Evolutionary conservation across 2,888 invertebrate species (phyloP), one percentile per base, ranked within the genome.

Genomic region (Trissoscelio sp.): DNA sequence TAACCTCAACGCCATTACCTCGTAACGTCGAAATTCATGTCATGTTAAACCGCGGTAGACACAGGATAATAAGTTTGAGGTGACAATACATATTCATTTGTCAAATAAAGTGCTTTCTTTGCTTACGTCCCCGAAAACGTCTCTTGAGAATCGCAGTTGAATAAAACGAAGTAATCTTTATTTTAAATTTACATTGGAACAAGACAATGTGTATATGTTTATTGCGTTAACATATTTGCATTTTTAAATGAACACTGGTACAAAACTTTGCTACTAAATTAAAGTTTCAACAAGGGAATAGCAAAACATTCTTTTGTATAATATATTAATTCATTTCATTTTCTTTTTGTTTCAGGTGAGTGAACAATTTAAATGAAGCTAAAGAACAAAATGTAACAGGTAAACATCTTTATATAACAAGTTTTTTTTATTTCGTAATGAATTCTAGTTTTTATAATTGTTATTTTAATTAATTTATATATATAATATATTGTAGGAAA

Each of bases 81-180:
- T 58, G 80, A 69, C 69, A 70, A 69, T 70, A 80, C 74, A 74
- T 69, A 80, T 80, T 80, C 64, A 74, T 80, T 75, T 64, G 74
- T 72, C 78, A 72, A 79, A 66, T 58, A 72, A 79, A 79, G 57
- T 66, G 44, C 72, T 72, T 70, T 79, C 66, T 75, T 78, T 67
- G 79, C 79, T 66, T 72, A 24, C 28, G 58, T 46, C 42, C 42
- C 28, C 34, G 16, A 72, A 79, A 70, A 66, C 78, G 42, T 72
- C 58, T 64, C 72, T 62, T 55, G 70, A 69, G 70, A 78, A 64
- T 62, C 46, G 44, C 39, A 44, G 48, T 57, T 53, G 46, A 70
- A 57, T 70, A 70, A 62, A 60, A 70, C 31, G 46, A 55, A 51
- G 28, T 51, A 70, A 70, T 28, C 62, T 70, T 69, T 64, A 55